A percentile compares a stretch with the other conserved stretches of the same genome.
These are phyloP conservation scores for Drosophila neotestacea DNA, from an alignment of 2,888 invertebrate genomes.

Conservation along the genomic window DNA sequence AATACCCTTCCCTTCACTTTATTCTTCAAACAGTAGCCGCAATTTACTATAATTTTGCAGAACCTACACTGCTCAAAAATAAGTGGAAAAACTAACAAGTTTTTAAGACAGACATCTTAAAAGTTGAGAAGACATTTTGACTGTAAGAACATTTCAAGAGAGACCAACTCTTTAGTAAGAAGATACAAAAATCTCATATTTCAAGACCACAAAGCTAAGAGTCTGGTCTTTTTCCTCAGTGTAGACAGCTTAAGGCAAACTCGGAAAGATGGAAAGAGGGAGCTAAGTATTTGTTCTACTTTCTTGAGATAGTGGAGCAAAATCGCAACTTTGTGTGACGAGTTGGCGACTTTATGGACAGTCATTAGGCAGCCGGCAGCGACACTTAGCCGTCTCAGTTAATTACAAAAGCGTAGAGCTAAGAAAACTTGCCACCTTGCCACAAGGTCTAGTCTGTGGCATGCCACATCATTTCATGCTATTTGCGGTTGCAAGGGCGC, in stretches of 20 bases:
- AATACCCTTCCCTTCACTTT: constrained; percentile 4
- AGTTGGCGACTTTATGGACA: constrained; percentile 75
- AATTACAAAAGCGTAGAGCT: constrained; percentile 63
- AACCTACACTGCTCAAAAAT: too few relatives aligned
- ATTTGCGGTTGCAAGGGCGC: constrained; percentile 63
- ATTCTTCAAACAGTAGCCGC: constrained; percentile 56
- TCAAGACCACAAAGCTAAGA: too few relatives aligned
- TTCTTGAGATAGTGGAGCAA: constrained; percentile 59
- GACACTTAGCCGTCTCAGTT: constrained; percentile 73
- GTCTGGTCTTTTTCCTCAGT: too few relatives aligned
- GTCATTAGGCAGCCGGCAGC: constrained; percentile 78
- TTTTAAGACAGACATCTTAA: too few relatives aligned
- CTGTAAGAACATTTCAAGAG: too few relatives aligned
- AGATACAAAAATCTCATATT: too few relatives aligned
- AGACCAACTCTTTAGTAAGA: too few relatives aligned
- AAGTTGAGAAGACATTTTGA: too few relatives aligned
- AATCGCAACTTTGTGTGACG: constrained; percentile 50
- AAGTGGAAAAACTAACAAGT: too few relatives aligned
- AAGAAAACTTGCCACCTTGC: constrained; percentile 32
- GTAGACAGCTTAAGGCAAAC: neutral
- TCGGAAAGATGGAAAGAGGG: neutral
- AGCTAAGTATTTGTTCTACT: constrained; percentile 59
- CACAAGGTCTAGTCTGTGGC: constrained; percentile 8
- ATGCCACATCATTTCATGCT: constrained; percentile 66
- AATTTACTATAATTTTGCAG: constrained; percentile 74